Evolutionary conservation across 2,113 vertebrate genomes (phyloP).

Genomic region (Sylvietta virens): DNA sequence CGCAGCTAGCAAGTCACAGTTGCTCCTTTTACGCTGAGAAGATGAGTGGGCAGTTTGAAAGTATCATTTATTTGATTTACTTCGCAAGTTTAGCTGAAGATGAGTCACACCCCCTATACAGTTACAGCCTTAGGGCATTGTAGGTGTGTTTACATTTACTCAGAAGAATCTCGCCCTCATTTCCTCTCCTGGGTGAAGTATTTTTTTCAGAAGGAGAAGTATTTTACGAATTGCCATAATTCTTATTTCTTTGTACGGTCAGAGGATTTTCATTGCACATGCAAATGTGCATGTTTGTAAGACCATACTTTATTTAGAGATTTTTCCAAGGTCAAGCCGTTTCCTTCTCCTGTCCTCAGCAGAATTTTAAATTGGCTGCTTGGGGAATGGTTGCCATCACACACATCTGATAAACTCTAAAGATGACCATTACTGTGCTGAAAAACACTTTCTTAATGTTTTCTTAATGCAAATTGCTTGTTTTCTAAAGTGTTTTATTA

Average conservation of each 20-base stretch:
- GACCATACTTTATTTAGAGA: background rate
- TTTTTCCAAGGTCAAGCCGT: background rate
- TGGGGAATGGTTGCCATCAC: background rate
- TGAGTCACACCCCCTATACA: background rate
- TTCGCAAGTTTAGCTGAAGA: background rate
- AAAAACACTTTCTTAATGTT: background rate
- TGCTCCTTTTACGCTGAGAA: background rate
- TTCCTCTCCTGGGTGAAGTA: background rate
- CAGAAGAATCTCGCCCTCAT: background rate
- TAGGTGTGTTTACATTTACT: background rate
- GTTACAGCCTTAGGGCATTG: background rate
- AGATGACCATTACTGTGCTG: background rate
- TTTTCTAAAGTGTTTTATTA: background rate
- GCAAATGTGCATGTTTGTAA: background rate
- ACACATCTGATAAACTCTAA: background rate
- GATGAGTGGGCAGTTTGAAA: background rate
- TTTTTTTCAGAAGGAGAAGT: background rate
- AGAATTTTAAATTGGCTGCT: background rate
- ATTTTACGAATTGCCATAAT: background rate
- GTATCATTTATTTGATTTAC: background rate
- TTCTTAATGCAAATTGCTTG: background rate
- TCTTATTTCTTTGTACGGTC: background rate
- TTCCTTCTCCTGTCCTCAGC: background rate
- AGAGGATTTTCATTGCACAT: background rate
- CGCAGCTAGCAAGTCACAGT: background rate